Conservation (phyloP, 2,888 invertebrate species). For the Trachelus iudaicus region DNA sequence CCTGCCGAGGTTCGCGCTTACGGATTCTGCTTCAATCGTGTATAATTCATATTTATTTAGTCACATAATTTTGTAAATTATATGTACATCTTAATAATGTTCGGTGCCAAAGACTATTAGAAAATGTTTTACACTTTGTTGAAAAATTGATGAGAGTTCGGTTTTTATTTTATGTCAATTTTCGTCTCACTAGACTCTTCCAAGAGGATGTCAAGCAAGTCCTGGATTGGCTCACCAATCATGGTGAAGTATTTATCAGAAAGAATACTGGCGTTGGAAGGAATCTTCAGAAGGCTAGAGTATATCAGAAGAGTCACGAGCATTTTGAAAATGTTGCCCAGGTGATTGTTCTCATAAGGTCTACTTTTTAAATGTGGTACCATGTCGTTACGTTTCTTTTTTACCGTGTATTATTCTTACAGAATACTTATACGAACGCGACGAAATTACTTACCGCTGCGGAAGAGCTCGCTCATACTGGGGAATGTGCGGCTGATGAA, state of each 20-base stretch:
- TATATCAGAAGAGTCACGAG: conserved; percentile 97
- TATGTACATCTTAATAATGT: not conserved
- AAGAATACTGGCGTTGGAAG: conserved; percentile 98
- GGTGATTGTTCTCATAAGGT: conserved; percentile 68
- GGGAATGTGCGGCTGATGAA: conserved; percentile 96
- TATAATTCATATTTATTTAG: not conserved
- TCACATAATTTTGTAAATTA: not conserved
- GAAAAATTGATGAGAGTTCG: not conserved
- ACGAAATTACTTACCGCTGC: conserved; percentile 96
- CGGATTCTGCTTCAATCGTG: not conserved
- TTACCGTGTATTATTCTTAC: conserved; percentile 47
- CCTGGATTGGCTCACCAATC: conserved; percentile 96
- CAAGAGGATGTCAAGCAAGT: conserved; percentile 99
- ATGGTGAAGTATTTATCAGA: conserved; percentile 95
- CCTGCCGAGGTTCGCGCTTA: not conserved
- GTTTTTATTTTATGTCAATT: not conserved
- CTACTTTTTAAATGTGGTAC: not conserved
- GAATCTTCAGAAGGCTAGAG: conserved; percentile 93
- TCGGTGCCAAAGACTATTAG: not conserved
- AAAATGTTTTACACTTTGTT: not conserved
- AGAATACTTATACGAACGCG: conserved; percentile 99
- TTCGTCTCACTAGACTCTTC: conserved; percentile 73
- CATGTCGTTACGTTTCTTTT: not conserved
- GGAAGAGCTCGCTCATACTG: conserved; percentile 94
- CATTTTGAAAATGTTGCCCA: conserved; percentile 98